Evolutionary conservation across 1,140 invertebrate genomes (phyloP).

Genomic region (Euura lappo): DNA sequence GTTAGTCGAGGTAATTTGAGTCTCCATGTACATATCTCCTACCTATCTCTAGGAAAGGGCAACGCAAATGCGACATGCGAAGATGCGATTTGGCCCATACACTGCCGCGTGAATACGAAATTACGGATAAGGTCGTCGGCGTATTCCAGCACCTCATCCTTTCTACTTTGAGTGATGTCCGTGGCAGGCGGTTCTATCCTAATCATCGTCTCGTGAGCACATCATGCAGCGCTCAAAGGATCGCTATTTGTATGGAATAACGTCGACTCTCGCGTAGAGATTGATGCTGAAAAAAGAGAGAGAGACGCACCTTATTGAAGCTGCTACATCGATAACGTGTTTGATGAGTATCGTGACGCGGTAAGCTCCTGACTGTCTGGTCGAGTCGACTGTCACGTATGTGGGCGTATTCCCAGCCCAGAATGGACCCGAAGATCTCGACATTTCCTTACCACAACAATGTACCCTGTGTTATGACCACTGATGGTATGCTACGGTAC

Average conservation of each 20-base stretch:
- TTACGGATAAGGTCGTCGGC: background rate
- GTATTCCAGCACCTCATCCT: background rate
- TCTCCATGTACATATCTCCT: background rate
- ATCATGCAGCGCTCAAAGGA: background rate
- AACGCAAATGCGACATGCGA: background rate
- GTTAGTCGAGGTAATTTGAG: background rate
- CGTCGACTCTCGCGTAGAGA: background rate
- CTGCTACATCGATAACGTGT: no score
- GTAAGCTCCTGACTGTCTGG: slow-evolving; percentile 23
- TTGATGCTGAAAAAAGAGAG: background rate
- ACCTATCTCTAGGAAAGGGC: background rate
- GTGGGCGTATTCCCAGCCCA: slow-evolving; percentile 59
- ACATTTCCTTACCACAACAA: slow-evolving; percentile 38
- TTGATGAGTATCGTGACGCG: slow-evolving; percentile 12
- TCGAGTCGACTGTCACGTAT: slow-evolving; percentile 23
- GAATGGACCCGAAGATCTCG: slow-evolving; percentile 36
- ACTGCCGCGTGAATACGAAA: background rate
- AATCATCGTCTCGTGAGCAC: background rate
- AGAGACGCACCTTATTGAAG: no score
- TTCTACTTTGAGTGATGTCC: background rate
- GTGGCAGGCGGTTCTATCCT: background rate
- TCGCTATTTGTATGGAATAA: background rate
- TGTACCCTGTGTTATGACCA: background rate
- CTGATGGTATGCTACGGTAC: background rate
- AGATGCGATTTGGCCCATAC: background rate